Base-by-base conservation (phyloP, 1,140 invertebrate species). In the Drosophila nigromelanica region DNA sequence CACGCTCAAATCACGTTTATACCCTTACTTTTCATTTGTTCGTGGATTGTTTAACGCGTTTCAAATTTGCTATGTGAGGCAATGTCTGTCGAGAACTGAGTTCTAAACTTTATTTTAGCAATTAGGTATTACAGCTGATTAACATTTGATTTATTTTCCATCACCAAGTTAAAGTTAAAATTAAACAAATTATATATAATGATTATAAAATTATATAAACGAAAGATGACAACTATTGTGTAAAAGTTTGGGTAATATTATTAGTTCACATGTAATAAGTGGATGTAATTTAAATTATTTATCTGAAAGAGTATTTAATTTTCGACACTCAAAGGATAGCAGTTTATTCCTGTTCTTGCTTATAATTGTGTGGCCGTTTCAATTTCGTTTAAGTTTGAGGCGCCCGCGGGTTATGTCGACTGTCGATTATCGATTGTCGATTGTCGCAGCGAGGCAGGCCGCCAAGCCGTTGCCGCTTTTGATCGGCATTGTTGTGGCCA, bases 281-380 rank as follows among this genome's bases (percentile, higher is more conserved):
- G 30, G 30, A 33, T 0, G 2, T 33, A 8, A 8, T 2, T 40
- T 40, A 40, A n/a, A 40, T 18, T 35, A 52, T 12, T 11, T 4
- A 10, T 43, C 5, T 18, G 0, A 14, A 21, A 56, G 60, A 12
- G 61, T 56, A 64, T 64, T 35, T 39, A 4, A 24, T 10, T 1
- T 37, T n/a, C 30, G 10, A 7, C 21, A 21, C 7, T 21, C 7
- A 12, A 5, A 0, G 15, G 0, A 18, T 33, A 61, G 15, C 21
- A 10, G 11, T 42, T 54, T 27, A 45, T 24, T 15, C 35, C 48
- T 48, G 66, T 60, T 69, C 68, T 51, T 30, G 37, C 18, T 62
- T 68, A 87, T 89, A 89, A 87, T 89, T 89, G 75, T 89, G 78
- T 73, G 71, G 79, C 83, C 75, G 73, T 82, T 87, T 87, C 72